These are phyloP conservation scores for Danio albolineatus DNA, from an alignment of 2,797 vertebrate species.

Conservation along the genomic window DNA sequence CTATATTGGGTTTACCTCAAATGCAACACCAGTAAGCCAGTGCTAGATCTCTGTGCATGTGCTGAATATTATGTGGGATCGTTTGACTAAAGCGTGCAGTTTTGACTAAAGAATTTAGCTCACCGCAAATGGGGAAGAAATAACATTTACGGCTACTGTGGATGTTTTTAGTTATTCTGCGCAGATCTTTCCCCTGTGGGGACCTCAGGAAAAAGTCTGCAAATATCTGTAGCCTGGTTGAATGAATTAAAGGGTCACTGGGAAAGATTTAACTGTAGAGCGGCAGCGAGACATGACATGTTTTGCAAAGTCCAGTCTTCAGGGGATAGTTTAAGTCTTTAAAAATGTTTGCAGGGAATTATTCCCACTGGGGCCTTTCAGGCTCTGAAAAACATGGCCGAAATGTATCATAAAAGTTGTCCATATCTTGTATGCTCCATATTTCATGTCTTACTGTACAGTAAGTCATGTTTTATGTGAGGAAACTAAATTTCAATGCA, in stretches of 20 bases:
- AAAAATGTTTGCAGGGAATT: not conserved
- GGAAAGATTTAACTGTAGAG: slow-evolving; percentile 19
- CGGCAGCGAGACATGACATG: not conserved
- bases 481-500: not conserved
- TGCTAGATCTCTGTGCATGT: slow-evolving; percentile 67
- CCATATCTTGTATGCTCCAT: not conserved
- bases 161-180: slow-evolving; percentile 67
- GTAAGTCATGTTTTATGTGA: not conserved
- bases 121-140: slow-evolving; percentile 61
- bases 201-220: slow-evolving; percentile 37
- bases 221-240: slow-evolving; percentile 36
- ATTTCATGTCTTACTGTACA: not conserved
- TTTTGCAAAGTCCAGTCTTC: not conserved
- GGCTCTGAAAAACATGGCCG: not conserved
- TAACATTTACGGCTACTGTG: slow-evolving; percentile 60
- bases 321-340: not conserved
- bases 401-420: not conserved
- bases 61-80: slow-evolving; percentile 70
- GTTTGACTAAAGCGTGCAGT: slow-evolving; percentile 58
- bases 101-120: slow-evolving; percentile 60
- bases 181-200: slow-evolving; percentile 38
- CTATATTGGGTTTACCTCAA: slow-evolving; percentile 69
- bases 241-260: slow-evolving; percentile 26
- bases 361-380: not conserved
- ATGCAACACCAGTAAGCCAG: slow-evolving; percentile 66